Conservation (phyloP, 2,888 invertebrate genomes). For the Microctonus aethiopoides region DNA sequence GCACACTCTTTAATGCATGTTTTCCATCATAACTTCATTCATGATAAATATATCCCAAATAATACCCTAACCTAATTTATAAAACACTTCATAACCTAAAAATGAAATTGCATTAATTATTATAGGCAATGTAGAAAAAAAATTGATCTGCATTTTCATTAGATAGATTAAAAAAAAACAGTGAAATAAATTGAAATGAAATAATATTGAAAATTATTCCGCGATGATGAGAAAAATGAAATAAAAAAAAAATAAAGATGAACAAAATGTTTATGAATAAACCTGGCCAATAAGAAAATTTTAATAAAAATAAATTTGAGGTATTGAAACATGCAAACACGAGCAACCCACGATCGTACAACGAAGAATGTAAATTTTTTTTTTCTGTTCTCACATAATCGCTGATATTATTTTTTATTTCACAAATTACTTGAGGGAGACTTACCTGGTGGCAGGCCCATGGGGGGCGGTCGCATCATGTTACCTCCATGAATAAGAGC, state of each 20-base stretch:
- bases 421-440: constrained; percentile 48
- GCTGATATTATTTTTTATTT: not conserved
- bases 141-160: not conserved
- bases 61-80: not conserved
- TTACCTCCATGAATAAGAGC: constrained; percentile 71
- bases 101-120: not conserved
- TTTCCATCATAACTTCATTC: not conserved
- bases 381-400: not conserved
- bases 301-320: not conserved
- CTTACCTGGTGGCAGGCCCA: constrained; percentile 77
- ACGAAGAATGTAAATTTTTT: not conserved
- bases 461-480: constrained; percentile 75
- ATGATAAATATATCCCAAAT: no score
- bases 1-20: not conserved
- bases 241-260: not conserved
- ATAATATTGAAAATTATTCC: not conserved
- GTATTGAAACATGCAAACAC: constrained; percentile 8
- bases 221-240: not conserved
- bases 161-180: not conserved
- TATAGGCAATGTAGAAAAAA: not conserved
- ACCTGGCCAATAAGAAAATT: not conserved
- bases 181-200: not conserved
- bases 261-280: no score
- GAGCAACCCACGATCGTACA: constrained; percentile 14
- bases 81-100: not conserved